Evolutionary conservation across 2,113 vertebrate genomes (phyloP).

Genomic region (Pipa parva): DNA sequence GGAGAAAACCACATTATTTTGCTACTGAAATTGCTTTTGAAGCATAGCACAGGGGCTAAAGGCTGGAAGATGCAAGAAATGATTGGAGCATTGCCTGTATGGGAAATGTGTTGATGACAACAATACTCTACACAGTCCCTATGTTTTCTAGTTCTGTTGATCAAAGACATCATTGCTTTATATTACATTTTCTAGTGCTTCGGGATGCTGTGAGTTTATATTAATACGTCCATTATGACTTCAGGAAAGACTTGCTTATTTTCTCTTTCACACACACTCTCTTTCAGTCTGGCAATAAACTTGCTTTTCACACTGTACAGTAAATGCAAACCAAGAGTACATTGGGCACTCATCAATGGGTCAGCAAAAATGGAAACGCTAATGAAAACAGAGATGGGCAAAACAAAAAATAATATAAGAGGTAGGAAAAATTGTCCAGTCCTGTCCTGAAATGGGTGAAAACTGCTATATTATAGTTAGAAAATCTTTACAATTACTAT

Average conservation of each 20-base stretch:
- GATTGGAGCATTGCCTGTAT: conserved; percentile 84
- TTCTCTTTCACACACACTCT: conserved; percentile 50
- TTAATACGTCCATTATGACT: conserved; percentile 69
- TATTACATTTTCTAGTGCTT: conserved; percentile 75
- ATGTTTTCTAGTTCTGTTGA: conserved; percentile 76
- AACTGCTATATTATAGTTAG: no score
- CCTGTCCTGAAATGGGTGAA: no score
- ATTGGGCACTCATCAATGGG: no score
- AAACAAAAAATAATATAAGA: no score
- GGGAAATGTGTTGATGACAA: conserved; percentile 92
- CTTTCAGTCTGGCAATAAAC: conserved; percentile 39
- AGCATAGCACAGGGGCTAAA: conserved; percentile 80
- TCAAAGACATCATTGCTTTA: conserved; percentile 89
- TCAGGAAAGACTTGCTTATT: conserved; percentile 51
- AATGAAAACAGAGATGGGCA: no score
- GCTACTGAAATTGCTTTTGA: conserved; percentile 99
- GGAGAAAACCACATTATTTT: conserved; percentile 99
- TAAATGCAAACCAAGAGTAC: no score
- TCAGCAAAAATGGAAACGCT: no score
- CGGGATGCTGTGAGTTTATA: conserved; percentile 78
- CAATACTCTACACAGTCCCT: conserved; percentile 80
- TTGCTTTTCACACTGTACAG: neutral
- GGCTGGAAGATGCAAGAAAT: conserved; percentile 88
- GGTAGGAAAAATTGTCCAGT: no score
- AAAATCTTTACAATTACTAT: no score